Conservation (phyloP, 2,888 invertebrate species). For the Caenorhabditis macrosperma region DNA sequence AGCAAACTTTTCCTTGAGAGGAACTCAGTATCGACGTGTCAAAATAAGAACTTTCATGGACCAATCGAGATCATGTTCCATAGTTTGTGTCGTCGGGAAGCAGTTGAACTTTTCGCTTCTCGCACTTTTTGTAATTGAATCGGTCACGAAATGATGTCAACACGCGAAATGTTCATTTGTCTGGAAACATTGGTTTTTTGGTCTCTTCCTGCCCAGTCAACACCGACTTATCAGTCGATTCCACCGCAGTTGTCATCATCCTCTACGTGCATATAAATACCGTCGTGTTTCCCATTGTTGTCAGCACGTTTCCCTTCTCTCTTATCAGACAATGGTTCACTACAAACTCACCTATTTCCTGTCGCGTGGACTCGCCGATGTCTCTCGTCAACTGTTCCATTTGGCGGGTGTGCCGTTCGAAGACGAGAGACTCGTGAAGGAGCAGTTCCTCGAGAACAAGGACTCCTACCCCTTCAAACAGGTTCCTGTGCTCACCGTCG, state of each 20-base stretch:
- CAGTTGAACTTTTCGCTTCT: no score
- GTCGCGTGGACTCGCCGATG: slow-evolving; percentile 47
- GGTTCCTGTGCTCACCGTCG: slow-evolving; percentile 60
- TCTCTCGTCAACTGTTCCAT: slow-evolving; percentile 51
- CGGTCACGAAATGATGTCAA: no score
- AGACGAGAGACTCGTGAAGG: slow-evolving; percentile 14
- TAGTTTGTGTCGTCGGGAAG: no score
- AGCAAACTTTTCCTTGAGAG: no score
- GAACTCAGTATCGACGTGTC: no score
- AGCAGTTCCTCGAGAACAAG: slow-evolving; percentile 29
- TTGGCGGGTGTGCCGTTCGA: slow-evolving; percentile 45
- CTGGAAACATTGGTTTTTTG: no score
- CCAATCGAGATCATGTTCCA: no score
- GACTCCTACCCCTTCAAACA: slow-evolving; percentile 49
- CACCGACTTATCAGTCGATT: no score
- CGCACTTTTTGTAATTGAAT: no score
- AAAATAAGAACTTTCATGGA: no score
- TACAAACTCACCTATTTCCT: slow-evolving; percentile 59
- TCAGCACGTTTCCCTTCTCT: background rate
- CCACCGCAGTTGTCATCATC: slow-evolving; percentile 27
- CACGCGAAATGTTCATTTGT: no score
- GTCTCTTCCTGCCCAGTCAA: background rate
- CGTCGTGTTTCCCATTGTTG: background rate
- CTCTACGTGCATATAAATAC: slow-evolving; percentile 2
- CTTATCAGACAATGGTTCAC: slow-evolving; percentile 38